These are phyloP conservation scores for Ispidina lecontei DNA, from an alignment of 2,797 vertebrate species.

Conservation along the genomic window DNA sequence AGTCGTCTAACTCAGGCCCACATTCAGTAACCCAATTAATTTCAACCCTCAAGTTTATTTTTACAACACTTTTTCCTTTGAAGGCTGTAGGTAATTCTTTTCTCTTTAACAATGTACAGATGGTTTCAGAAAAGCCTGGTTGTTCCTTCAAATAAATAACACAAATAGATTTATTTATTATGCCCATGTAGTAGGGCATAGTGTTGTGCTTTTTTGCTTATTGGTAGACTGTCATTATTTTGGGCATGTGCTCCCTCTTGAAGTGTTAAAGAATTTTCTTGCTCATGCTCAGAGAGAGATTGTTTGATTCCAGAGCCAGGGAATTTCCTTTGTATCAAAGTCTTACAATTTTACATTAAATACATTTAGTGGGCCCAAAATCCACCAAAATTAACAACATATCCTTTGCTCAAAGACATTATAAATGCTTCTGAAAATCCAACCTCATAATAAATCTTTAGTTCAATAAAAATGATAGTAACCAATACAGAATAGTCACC, in stretches of 20 bases:
- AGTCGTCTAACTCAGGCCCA: background rate
- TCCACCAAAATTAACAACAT: background rate
- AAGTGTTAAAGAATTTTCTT: background rate
- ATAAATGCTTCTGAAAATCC: background rate
- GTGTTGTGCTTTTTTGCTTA: background rate
- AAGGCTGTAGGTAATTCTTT: conserved; percentile 23
- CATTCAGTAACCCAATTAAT: background rate
- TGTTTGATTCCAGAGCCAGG: conserved; percentile 16
- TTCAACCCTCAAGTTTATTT: conserved; percentile 29
- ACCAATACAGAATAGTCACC: background rate
- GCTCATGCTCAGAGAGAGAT: background rate
- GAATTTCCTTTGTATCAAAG: conserved; percentile 40
- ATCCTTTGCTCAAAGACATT: background rate
- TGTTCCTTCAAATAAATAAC: conserved; percentile 18
- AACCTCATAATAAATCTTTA: background rate
- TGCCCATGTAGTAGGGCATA: background rate
- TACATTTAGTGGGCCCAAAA: background rate
- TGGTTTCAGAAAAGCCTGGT: conserved; percentile 30
- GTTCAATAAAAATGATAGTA: background rate
- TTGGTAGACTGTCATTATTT: conserved; percentile 15
- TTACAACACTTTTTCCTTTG: conserved; percentile 32
- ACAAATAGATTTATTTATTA: conserved; percentile 3
- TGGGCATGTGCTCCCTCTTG: background rate
- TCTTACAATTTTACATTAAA: background rate
- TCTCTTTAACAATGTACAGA: conserved; percentile 25